Percentiles rank a stretch among this genome's conserved stretches.
These are phyloP conservation scores for Psittacula derbiana DNA, from an alignment of 2,797 vertebrate species.

Conservation along the genomic window DNA sequence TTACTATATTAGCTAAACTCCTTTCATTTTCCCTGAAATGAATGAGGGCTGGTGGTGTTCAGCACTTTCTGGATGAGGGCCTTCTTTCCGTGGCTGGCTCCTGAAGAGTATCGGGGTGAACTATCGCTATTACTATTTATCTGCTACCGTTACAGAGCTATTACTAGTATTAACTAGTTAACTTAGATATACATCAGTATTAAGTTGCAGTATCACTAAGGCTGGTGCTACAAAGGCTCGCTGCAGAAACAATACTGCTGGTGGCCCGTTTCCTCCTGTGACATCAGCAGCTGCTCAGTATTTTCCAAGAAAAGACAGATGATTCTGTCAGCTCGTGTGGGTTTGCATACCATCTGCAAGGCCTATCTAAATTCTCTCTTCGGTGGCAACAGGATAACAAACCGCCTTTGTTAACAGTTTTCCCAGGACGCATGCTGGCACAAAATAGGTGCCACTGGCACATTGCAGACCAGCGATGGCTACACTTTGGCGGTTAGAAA, in stretches of 20 bases:
- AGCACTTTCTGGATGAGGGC: neutral
- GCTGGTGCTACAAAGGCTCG: neutral
- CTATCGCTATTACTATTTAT: neutral
- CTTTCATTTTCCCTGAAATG: neutral
- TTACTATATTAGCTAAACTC: neutral
- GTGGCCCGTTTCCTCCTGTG: neutral
- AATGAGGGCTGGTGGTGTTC: neutral
- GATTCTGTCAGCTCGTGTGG: slow-evolving; percentile 2
- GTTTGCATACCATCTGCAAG: neutral
- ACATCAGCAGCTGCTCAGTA: neutral
- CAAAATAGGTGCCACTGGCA: neutral
- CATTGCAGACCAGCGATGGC: neutral
- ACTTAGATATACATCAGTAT: neutral
- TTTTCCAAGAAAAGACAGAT: neutral
- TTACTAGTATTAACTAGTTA: neutral
- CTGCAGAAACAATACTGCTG: neutral
- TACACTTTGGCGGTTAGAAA: neutral
- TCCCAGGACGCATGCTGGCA: slow-evolving; percentile 16
- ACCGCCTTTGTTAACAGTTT: slow-evolving; percentile 25
- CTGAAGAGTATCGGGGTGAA: neutral
- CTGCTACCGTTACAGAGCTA: neutral
- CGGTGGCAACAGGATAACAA: slow-evolving; percentile 27
- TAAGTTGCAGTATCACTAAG: neutral
- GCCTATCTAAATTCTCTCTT: neutral
- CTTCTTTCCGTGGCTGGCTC: neutral